Evolutionary conservation across 2,113 vertebrate species (phyloP), one percentile per base, ranked within the genome.

Genomic region (Trogon surrucura): DNA sequence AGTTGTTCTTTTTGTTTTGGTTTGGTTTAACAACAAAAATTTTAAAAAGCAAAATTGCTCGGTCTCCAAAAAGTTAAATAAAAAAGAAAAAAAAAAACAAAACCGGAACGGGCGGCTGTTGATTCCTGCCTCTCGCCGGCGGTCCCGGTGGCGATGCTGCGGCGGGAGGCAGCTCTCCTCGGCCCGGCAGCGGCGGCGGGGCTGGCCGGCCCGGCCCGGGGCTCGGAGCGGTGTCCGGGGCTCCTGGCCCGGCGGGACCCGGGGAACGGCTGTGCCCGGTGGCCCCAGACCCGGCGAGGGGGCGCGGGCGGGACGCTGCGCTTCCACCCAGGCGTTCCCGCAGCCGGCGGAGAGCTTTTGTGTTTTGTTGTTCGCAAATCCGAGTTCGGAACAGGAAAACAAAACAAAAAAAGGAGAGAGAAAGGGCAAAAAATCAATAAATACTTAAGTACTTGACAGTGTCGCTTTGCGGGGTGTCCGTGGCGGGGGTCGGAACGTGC

Each of bases 101-200:
- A 53, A 71, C 12, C 57, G 18, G 80, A 75, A 74, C 5, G 23
- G 97, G 81, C 94, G 69, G 85, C 95, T 94, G 96, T 96, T 96
- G 96, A 86, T 96, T 98, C 95, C 94, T 96, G 96, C 96, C 96
- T 96, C 95, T 86, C 94, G 72, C 96, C 96, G 95, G 89, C 32
- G 57, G 94, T 97, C 87, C 94, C 89, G 72, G 91, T 95, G 30
- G 66, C 5, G 8, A 30, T 44, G 78, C 41, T 93, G 93, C 91
- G 65, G 93, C 74, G 77, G 72, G 90, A 81, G 97, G 92, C 97
- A 85, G 95, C 95, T 89, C 65, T 93, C 91, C 66, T 48, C 47
- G 36, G 36, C 36, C 36, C 36, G 36, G 36, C 36, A 36, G 36
- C 47, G 20, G 47, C 47, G 30, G 47, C 45, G 12, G 44, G 50